These are phyloP conservation scores for Peucedramus taeniatus DNA, from an alignment of 2,113 vertebrate species.

Conservation along the genomic window DNA sequence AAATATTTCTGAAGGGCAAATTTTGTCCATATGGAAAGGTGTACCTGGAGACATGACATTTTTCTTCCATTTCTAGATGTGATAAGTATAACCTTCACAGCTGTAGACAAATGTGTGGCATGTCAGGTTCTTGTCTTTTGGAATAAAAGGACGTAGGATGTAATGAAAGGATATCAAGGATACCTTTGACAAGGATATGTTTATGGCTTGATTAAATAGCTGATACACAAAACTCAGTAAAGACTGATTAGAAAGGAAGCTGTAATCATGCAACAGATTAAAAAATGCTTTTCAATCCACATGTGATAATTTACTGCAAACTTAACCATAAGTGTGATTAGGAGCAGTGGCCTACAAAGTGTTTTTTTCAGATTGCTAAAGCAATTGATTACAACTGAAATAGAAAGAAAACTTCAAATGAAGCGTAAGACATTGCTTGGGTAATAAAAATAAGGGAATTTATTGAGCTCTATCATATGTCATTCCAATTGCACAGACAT, in stretches of 20 bases:
- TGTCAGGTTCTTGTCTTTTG: neutral
- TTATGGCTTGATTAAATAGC: neutral
- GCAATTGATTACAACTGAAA: neutral
- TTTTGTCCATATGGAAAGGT: neutral
- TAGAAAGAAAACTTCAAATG: neutral
- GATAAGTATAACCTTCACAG: neutral
- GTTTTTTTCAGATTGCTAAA: neutral
- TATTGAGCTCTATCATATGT: neutral
- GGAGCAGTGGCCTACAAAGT: rapidly evolving
- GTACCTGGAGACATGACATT: neutral
- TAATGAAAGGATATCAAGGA: neutral
- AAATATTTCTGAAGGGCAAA: neutral
- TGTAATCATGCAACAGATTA: neutral
- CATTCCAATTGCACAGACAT: neutral
- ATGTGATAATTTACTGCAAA: neutral
- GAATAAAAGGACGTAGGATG: neutral
- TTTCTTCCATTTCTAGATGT: neutral
- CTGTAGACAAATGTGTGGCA: neutral
- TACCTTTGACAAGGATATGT: neutral
- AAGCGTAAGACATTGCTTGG: neutral
- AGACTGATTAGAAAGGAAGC: neutral
- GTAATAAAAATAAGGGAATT: neutral
- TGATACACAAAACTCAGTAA: neutral
- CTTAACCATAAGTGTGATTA: neutral
- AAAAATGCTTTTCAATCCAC: neutral